Evolutionary conservation across 2,113 vertebrate genomes (phyloP).

Genomic region (Sus scrofa): T2T-Sscrofa CM000824.6:134067501-134068000

Average conservation of each 20-base stretch:
- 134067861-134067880: background rate
- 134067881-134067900: background rate
- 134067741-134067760: background rate
- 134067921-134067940: background rate
- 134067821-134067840: background rate
- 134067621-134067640: too few species aligned
- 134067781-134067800: background rate
- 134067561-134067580: too few species aligned
- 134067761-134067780: background rate
- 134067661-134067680: too few species aligned
- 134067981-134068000: background rate
- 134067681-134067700: background rate
- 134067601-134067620: too few species aligned
- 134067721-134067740: background rate
- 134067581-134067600: too few species aligned
- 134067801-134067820: background rate
- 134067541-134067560: too few species aligned
- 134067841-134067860: background rate
- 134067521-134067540: too few species aligned
- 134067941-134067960: background rate
- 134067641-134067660: too few species aligned
- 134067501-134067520: too few species aligned
- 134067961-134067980: background rate
- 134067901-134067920: background rate
- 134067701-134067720: background rate